These are phyloP conservation scores for Glaucidium brasilianum DNA, from an alignment of 2,113 vertebrate species.

Conservation along the genomic window DNA sequence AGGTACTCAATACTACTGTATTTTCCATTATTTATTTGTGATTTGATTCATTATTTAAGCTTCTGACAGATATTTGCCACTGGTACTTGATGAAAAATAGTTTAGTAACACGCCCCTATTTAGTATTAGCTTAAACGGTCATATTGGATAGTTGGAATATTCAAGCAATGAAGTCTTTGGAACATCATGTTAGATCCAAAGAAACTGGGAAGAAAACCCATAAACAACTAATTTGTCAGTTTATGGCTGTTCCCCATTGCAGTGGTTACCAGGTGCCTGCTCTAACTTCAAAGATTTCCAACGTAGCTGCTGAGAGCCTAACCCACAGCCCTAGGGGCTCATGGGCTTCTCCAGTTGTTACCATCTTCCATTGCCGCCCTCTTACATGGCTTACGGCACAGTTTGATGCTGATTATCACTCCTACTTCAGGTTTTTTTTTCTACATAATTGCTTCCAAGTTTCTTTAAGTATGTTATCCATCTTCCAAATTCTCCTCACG, in stretches of 20 bases:
- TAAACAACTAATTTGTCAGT: neutral
- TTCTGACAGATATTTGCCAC: neutral
- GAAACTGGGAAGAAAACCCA: neutral
- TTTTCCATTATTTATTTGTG: neutral
- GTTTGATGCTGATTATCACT: neutral
- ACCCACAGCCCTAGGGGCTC: neutral
- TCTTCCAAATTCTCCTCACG: neutral
- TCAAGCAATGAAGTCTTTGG: fast-evolving
- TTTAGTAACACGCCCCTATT: neutral
- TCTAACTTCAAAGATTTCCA: neutral
- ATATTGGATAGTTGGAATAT: neutral
- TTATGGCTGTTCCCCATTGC: neutral
- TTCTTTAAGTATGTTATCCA: neutral
- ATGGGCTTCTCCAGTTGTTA: neutral
- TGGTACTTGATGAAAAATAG: neutral
- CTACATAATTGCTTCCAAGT: neutral
- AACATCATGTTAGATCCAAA: neutral
- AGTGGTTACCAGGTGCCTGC: neutral
- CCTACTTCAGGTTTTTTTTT: neutral
- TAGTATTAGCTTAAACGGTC: neutral
- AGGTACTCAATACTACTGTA: neutral
- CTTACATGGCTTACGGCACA: neutral
- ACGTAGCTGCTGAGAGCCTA: neutral
- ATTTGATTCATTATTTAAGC: neutral
- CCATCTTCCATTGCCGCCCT: neutral